Evolutionary conservation across 2,113 vertebrate genomes (phyloP), one percentile per base, ranked within the genome.

Genomic region (Seriola aureovittata): DNA sequence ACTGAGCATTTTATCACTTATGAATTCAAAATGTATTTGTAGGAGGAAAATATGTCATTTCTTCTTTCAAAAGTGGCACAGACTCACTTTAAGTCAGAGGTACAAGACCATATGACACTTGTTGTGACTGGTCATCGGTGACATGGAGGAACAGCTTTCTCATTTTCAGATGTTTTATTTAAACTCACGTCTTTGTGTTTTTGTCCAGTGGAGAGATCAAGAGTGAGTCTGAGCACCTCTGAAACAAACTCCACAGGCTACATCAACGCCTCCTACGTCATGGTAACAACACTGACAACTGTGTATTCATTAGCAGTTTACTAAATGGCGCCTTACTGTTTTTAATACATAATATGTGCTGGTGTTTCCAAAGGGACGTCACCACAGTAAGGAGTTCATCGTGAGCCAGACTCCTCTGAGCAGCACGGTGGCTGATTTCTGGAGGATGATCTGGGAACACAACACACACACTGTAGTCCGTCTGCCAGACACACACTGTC

Each of bases 371-470:
- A 92, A 99, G 98, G 98, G 98, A 71, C 97, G 96, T 88, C 96
- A 95, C 89, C 96, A 96, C 89, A 96, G 96, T 79, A 95, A 92
- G 67, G 97, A 98, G 92, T 99, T 97, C 90, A 97, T 99, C 40
- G 95, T 99, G 85, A 97, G 96, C 67, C 98, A 99, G 83, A 97
- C 97, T 84, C 98, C 98, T 1, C 95, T 99, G 73, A 93, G 96
- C 63, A 96, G 96, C 87, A 99, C 98, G 0, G 96, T 96, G 85
- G 96, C 95, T 63, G 98, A 99, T 90, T 99, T 99, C 93, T 99
- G 98, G 98, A 97, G 96, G 71, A 97, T 99, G 97, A 96, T 99
- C 91, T 99, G 97, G 97, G 98, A 99, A 71, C 97, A 98, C 84
- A 96, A 96, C 52, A 93, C 96, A 16, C 96, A 97, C 87, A 91